Percentiles rank a stretch among this genome's conserved stretches.
Conservation (phyloP, 2,888 invertebrate species). For the Drosophila hamatofila region DNA sequence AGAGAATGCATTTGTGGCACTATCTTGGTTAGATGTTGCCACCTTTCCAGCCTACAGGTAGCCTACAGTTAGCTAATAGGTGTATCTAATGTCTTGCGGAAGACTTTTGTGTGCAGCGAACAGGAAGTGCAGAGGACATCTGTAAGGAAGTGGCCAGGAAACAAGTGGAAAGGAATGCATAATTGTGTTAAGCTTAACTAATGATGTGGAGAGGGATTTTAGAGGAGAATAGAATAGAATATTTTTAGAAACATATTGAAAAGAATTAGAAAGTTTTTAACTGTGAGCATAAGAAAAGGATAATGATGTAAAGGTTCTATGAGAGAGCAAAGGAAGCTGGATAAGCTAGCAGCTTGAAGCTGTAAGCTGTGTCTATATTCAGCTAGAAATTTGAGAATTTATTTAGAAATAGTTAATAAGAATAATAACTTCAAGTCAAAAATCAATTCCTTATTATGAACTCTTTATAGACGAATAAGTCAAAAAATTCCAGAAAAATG, state of each 20-base stretch:
- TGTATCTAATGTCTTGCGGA: slow-evolving; percentile 67
- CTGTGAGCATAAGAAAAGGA: too few relatives aligned
- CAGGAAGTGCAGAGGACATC: slow-evolving; percentile 48
- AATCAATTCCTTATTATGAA: background rate
- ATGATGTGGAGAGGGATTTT: background rate
- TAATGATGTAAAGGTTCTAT: too few relatives aligned
- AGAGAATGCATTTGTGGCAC: slow-evolving; percentile 38
- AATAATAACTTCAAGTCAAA: rapidly evolving
- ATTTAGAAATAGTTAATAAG: background rate
- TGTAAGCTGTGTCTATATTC: background rate
- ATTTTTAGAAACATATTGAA: background rate
- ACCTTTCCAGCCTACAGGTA: slow-evolving; percentile 50
- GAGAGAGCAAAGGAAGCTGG: too few relatives aligned
- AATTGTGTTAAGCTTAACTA: slow-evolving; percentile 5
- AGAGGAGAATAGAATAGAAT: background rate
- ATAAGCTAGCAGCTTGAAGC: too few relatives aligned
- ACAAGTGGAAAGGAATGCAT: slow-evolving; percentile 2
- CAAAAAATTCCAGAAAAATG: background rate
- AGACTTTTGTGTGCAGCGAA: slow-evolving; percentile 56
- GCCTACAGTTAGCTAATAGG: slow-evolving; percentile 51
- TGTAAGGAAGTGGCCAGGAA: background rate
- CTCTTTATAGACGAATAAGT: background rate
- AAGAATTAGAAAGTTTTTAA: background rate
- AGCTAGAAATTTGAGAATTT: background rate
- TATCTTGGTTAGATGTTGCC: slow-evolving; percentile 44